These are phyloP conservation scores for Gobionotothen gibberifrons DNA, from an alignment of 2,797 vertebrate species.

Conservation along the genomic window DNA sequence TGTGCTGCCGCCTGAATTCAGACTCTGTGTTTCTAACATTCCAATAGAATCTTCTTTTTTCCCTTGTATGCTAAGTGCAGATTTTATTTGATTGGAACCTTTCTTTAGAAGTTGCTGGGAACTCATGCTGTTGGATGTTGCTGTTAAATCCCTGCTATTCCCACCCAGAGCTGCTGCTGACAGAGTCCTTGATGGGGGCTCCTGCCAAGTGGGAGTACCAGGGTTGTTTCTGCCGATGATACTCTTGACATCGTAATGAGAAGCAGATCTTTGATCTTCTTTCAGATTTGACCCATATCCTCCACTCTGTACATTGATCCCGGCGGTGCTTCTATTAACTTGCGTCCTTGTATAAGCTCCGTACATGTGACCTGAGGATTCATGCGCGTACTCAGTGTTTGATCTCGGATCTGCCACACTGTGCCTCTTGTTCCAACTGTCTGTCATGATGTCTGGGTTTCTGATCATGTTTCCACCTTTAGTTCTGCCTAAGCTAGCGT, in stretches of 20 bases:
- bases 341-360: constrained; percentile 61
- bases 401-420: constrained; percentile 83
- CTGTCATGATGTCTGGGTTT: constrained; percentile 74
- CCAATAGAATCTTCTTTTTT: constrained; percentile 86
- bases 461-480: constrained; percentile 71
- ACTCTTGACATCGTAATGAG: constrained; percentile 81
- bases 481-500: constrained; percentile 86
- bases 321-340: constrained; percentile 46
- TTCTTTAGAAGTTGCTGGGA: constrained; percentile 89
- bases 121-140: constrained; percentile 69
- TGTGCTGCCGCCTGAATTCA: constrained; percentile 87
- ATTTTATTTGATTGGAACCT: constrained; percentile 90
- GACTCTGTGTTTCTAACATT: constrained; percentile 81
- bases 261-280: constrained; percentile 83
- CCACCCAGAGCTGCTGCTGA: constrained; percentile 85
- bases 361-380: constrained; percentile 68
- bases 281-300: constrained; percentile 68
- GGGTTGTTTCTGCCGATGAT: constrained; percentile 55
- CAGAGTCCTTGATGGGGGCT: constrained; percentile 81
- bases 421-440: constrained; percentile 81
- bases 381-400: constrained; percentile 62
- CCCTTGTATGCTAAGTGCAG: constrained; percentile 89
- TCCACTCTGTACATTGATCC: constrained; percentile 56
- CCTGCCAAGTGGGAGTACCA: constrained; percentile 61
- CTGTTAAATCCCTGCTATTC: constrained; percentile 71